These are phyloP conservation scores for Macrotrachela quadricornifera DNA, from an alignment of 1,140 invertebrate genomes.

Conservation along the genomic window DNA sequence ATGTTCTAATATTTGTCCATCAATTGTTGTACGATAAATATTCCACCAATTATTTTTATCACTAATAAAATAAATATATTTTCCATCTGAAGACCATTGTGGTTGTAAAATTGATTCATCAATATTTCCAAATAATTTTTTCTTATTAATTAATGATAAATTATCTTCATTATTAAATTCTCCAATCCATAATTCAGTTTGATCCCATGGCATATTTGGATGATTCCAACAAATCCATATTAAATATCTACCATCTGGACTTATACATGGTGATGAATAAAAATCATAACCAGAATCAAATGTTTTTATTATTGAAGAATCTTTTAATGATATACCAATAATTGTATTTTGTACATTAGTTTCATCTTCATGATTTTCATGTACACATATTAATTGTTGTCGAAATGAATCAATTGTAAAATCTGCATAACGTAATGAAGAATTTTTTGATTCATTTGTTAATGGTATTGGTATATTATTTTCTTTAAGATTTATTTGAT, in stretches of 20 bases:
- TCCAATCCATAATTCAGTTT: slow-evolving; percentile 18
- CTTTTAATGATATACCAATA: slow-evolving; percentile 11
- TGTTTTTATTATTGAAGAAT: background rate
- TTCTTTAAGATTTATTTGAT: background rate
- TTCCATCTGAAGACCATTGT: slow-evolving; percentile 18
- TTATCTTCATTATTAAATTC: slow-evolving; percentile 14
- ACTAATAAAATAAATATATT: slow-evolving; percentile 19
- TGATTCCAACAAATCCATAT: slow-evolving; percentile 28
- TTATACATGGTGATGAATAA: slow-evolving; percentile 19
- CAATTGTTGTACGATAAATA: slow-evolving; percentile 17
- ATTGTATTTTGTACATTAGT: slow-evolving; percentile 19
- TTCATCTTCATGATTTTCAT: slow-evolving; percentile 18
- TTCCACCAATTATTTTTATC: slow-evolving; percentile 29
- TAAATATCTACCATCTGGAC: slow-evolving; percentile 22
- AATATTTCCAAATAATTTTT: background rate
- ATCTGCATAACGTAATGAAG: background rate
- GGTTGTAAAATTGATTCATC: slow-evolving; percentile 15
- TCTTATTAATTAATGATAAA: background rate
- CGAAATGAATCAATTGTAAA: background rate
- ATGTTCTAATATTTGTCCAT: slow-evolving; percentile 18
- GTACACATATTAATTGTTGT: slow-evolving; percentile 15
- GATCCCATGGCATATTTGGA: slow-evolving; percentile 31
- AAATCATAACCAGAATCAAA: slow-evolving; percentile 15
- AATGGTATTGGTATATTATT: background rate
- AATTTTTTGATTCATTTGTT: background rate